These are phyloP conservation scores for Ascidia mentula DNA, from an alignment of 23 tunicate genomes.

Conservation along the genomic window DNA sequence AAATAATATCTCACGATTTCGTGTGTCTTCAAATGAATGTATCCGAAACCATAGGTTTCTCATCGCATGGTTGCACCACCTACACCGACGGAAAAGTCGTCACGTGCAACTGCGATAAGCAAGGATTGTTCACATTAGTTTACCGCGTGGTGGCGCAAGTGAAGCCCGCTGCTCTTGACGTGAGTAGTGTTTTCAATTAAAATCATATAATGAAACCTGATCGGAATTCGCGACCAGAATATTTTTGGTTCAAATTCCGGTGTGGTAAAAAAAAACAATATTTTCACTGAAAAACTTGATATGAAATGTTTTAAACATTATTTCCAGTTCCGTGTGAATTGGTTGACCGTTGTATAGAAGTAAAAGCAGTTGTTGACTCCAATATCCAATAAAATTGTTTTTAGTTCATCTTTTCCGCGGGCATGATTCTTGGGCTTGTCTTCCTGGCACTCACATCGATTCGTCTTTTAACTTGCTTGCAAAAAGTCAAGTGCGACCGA, in stretches of 20 bases:
- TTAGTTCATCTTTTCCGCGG: neutral
- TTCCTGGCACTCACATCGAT: neutral
- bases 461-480: neutral
- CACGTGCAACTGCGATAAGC: neutral
- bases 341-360: no score
- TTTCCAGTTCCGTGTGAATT: no score
- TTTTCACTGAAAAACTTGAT: neutral
- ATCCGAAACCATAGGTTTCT: neutral
- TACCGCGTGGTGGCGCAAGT: slow-evolving; percentile 8
- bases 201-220: neutral
- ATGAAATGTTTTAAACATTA: no score
- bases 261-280: no score
- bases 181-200: neutral
- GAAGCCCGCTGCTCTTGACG: neutral
- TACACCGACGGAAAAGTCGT: neutral
- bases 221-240: neutral
- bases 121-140: neutral
- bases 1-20: neutral
- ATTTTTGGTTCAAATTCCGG: no score
- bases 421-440: neutral
- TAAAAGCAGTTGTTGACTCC: no score
- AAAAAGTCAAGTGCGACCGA: neutral
- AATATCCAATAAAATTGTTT: no score
- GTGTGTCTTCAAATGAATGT: neutral
- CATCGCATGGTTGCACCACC: neutral